Base-by-base conservation (phyloP, 2,888 invertebrate species). In the Drosophila subsilvestris region DNA sequence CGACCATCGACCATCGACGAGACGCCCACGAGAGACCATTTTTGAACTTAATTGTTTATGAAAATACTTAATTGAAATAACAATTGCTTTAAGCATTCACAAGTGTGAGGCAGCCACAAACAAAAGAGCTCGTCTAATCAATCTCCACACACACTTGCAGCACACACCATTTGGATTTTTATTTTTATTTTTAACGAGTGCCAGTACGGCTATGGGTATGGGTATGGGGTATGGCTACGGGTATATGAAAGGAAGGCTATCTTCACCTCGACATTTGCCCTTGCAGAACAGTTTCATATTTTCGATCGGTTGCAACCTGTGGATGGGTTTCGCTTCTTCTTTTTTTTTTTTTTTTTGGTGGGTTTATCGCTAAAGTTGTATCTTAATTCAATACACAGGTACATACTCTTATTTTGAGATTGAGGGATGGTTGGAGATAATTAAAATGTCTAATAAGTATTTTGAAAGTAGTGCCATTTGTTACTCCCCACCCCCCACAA, bases 61-160 rank as follows among this genome's bases (percentile, higher is more conserved):
- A 73, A 86, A 82, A 80, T 83, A 84, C 78, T 86, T 74, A 71
- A 87, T 87, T 73, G 86, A 89, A 86, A 81, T 86, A 83, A 84
- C 87, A 89, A 84, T 88, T 74, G 68, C 48, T 66, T 70, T 69
- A 70, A 70, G 70, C 65, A 70, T 66, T 66, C 61, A 69, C 60
- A 63, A 66, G 48, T 58, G 54, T 53, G 49, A 32, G 44, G 60
- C 50, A 63, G 66, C 72, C 76, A 65, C 60, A 79, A 76, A 81
- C 87, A 84, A 57, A 80, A 60, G 57, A 65, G 75, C 7, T 37
- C 58, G 79, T 69, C 68, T 47, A 60, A 68, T 67, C 71, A 60
- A 63, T 62, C 66, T 56, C 10, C 25, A 65, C 63, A 68, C 59
- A 57, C 74, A 86, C 80, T 71, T 86, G 80, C 88, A 82, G 44